Conservation (phyloP, 2,888 invertebrate species). For the Polymixis lichenea region DNA sequence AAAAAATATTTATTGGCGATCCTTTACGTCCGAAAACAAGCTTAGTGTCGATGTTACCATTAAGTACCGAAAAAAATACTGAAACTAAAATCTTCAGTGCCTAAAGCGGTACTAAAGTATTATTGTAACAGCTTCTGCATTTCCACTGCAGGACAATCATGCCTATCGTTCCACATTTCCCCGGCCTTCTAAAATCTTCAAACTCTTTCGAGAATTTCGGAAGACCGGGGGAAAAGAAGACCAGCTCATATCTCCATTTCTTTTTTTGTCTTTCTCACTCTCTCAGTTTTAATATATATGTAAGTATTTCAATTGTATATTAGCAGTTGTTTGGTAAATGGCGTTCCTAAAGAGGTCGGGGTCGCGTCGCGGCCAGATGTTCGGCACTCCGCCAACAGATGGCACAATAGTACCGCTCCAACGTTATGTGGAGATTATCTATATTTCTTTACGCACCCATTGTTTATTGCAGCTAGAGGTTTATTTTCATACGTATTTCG, state of each 20-base stretch:
- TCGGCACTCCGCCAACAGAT: slow-evolving; percentile 87
- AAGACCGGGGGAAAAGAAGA: background rate
- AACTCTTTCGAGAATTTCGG: background rate
- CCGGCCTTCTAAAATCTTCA: background rate
- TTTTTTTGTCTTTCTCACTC: background rate
- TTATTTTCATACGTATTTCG: slow-evolving; percentile 22
- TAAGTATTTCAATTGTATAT: slow-evolving; percentile 62
- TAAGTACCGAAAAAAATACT: background rate
- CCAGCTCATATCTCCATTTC: background rate
- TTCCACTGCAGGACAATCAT: background rate
- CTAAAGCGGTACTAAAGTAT: background rate
- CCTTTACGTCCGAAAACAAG: slow-evolving; percentile 1
- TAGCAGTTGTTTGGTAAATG: slow-evolving; percentile 67
- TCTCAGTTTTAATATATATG: background rate
- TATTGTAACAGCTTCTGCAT: background rate
- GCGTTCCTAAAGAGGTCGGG: slow-evolving; percentile 72
- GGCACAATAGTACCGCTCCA: slow-evolving; percentile 77
- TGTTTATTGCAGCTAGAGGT: slow-evolving; percentile 36
- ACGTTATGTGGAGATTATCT: slow-evolving; percentile 57
- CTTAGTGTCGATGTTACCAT: slow-evolving; percentile 20
- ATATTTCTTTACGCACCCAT: slow-evolving; percentile 53
- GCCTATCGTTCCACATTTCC: background rate
- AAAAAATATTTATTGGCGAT: slow-evolving; percentile 15
- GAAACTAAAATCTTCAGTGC: background rate
- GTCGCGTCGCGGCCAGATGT: slow-evolving; percentile 75